phyloP scores from a whole-genome alignment of 2,888 invertebrate species.

The Cyclophora punctaria region DNA sequence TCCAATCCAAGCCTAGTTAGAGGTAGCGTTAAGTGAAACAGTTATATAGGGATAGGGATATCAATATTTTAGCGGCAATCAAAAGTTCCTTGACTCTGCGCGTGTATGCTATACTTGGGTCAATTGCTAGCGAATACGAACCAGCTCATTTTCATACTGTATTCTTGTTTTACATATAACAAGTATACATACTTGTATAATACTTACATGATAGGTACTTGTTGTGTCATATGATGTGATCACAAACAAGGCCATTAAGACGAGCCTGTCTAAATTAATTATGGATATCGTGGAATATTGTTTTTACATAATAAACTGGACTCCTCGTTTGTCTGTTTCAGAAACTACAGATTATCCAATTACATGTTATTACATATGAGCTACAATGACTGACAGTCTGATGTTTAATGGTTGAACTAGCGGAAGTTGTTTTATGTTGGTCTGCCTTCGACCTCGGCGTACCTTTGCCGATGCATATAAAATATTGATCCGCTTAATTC shows the following conservation, averaged over 20 bases:
- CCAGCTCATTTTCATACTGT: conserved; percentile 21
- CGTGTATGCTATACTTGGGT: conserved; percentile 18
- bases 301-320: no score
- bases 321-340: conserved; percentile 13
- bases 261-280: conserved; percentile 28
- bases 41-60: conserved; percentile 8
- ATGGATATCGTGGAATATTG: no score
- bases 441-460: no score
- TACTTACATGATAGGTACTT: no score
- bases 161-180: neutral
- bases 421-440: no score
- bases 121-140: conserved; percentile 25
- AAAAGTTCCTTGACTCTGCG: neutral
- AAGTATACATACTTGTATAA: neutral
- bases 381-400: no score
- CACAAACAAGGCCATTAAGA: conserved; percentile 34
- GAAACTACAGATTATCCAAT: neutral
- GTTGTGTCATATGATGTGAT: conserved; percentile 23
- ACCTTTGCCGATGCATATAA: no score
- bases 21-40: conserved; percentile 3
- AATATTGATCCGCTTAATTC: no score
- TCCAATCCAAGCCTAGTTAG: no score
- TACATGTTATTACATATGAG: no score
- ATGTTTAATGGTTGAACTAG: no score
- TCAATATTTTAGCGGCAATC: neutral